phyloP scores from a whole-genome alignment of 2,113 vertebrate species.

The Panurus biarmicus region DNA sequence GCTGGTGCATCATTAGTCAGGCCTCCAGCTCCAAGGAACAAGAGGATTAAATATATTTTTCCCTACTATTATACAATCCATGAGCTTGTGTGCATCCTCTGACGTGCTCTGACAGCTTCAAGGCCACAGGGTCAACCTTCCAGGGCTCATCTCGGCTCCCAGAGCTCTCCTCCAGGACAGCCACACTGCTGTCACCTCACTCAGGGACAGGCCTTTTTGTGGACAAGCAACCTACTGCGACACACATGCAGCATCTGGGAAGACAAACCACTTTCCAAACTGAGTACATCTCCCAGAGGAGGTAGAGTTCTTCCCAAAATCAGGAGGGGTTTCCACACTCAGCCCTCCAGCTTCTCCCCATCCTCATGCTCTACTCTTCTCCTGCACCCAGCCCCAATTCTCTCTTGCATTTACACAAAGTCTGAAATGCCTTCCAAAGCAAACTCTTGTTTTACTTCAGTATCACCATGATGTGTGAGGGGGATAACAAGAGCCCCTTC shows the following conservation, averaged over 20 bases:
- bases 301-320: neutral
- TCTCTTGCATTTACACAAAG: neutral
- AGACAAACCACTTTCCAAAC: neutral
- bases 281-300: fast-evolving
- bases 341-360: neutral
- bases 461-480: fast-evolving
- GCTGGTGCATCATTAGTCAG: neutral
- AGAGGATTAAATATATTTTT: neutral
- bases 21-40: neutral
- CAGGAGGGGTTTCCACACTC: neutral
- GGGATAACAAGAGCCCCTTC: neutral
- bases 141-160: neutral
- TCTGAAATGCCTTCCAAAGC: neutral
- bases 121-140: neutral
- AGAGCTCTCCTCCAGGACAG: neutral
- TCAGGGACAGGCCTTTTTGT: neutral
- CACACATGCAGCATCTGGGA: fast-evolving
- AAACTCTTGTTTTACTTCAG: neutral
- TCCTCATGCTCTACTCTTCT: neutral
- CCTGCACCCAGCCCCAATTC: neutral
- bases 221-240: fast-evolving
- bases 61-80: neutral
- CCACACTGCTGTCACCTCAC: neutral
- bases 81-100: fast-evolving
- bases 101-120: neutral